A percentile compares a stretch with the other conserved stretches of the same genome.
These are phyloP conservation scores for Hemithea aestivaria DNA, from an alignment of 2,888 invertebrate species.

Conservation along the genomic window DNA sequence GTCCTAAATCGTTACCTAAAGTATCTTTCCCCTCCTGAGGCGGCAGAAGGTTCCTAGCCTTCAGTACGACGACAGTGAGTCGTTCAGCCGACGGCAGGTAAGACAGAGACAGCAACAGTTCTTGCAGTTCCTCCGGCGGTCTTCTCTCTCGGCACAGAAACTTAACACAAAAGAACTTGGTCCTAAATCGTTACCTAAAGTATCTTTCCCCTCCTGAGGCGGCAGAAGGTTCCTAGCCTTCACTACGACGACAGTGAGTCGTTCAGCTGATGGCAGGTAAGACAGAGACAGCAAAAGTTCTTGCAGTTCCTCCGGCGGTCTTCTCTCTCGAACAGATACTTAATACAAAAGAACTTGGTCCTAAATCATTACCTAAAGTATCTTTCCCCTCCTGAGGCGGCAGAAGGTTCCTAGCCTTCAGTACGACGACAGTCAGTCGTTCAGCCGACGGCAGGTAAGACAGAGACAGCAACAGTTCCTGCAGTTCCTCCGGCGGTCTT, in stretches of 20 bases:
- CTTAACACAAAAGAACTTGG: too few relatives aligned
- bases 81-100: too few relatives aligned
- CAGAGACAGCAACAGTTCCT: conserved; percentile 89
- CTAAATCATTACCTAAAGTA: conserved; percentile 82
- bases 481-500: conserved; percentile 89
- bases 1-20: too few relatives aligned
- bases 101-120: too few relatives aligned
- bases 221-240: conserved; percentile 91
- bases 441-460: conserved; percentile 94
- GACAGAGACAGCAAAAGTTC: conserved; percentile 91
- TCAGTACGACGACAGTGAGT: too few relatives aligned
- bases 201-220: conserved; percentile 82
- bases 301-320: conserved; percentile 89
- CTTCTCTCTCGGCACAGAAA: too few relatives aligned
- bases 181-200: too few relatives aligned
- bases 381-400: conserved; percentile 83
- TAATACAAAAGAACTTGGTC: too few relatives aligned
- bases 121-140: too few relatives aligned
- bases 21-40: conserved; percentile 82
- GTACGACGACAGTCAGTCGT: conserved; percentile 88
- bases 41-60: too few relatives aligned
- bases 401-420: conserved; percentile 91
- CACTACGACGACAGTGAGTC: conserved; percentile 89
- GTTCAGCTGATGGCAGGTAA: conserved; percentile 92
- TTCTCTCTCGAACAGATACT: conserved; percentile 87